A percentile compares a stretch with the other conserved stretches of the same genome.
Evolutionary conservation across 1,140 invertebrate genomes (phyloP).

Genomic region (Drosophila sucinea): DNA sequence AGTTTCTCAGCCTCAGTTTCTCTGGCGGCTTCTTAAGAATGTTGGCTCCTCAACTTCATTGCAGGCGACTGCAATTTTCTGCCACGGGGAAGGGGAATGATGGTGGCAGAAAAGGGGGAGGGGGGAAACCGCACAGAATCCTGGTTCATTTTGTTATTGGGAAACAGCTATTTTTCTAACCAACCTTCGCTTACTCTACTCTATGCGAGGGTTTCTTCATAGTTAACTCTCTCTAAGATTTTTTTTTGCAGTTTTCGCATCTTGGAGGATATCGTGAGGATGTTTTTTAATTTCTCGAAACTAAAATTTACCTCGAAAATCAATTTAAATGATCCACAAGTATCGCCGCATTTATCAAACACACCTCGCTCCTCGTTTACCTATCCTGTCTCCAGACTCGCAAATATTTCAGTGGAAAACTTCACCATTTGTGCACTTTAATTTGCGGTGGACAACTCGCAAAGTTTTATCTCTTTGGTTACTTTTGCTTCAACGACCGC

Average conservation of each 20-base stretch:
- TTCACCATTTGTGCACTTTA: conserved; percentile 76
- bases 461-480: conserved; percentile 42
- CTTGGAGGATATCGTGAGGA: too few relatives aligned
- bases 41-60: conserved; percentile 50
- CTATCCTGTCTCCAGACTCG: conserved; percentile 34
- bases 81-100: conserved; percentile 9
- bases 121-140: conserved; percentile 52
- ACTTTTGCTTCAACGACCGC: conserved; percentile 56
- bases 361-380: background rate
- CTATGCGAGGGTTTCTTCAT: background rate
- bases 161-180: conserved; percentile 68
- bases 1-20: conserved; percentile 12
- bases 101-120: too few relatives aligned
- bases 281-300: too few relatives aligned
- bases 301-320: too few relatives aligned
- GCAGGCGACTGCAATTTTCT: conserved; percentile 65
- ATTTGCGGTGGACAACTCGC: conserved; percentile 69
- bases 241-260: too few relatives aligned
- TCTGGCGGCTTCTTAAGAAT: conserved; percentile 47
- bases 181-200: background rate
- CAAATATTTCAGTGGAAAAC: conserved; percentile 58
- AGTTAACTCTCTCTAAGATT: background rate
- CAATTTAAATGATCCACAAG: too few relatives aligned
- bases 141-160: conserved; percentile 60
- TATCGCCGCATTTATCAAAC: too few relatives aligned